A percentile compares a stretch with the other conserved stretches of the same genome.
phyloP scores from a whole-genome alignment of 2,113 vertebrate genomes.

The Mola mola region DNA sequence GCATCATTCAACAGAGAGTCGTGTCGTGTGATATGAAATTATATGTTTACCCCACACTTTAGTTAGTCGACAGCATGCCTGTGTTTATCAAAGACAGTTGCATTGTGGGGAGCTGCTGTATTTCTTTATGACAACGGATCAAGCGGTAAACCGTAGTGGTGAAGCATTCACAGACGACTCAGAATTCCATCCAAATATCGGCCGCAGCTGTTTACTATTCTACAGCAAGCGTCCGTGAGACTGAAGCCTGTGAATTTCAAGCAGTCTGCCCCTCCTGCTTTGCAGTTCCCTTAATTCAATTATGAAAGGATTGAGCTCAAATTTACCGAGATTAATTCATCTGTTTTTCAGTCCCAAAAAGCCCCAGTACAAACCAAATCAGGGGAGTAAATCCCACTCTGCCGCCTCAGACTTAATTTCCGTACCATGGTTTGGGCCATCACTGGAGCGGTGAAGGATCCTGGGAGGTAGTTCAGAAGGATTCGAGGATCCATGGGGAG shows the following conservation, averaged over 20 bases:
- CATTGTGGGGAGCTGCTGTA: not conserved
- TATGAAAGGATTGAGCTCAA: not conserved
- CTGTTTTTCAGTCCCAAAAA: not conserved
- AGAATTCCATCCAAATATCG: conserved; percentile 12
- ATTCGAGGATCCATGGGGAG: conserved; percentile 84
- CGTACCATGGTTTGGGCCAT: conserved; percentile 85
- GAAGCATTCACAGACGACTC: conserved; percentile 27
- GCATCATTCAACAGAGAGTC: conserved; percentile 10
- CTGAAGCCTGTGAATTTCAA: conserved; percentile 3
- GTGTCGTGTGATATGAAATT: conserved; percentile 12
- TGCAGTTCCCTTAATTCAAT: not conserved
- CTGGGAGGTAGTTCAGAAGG: conserved; percentile 84
- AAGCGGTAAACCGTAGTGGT: conserved; percentile 31
- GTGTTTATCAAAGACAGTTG: conserved; percentile 29
- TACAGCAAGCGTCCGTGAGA: conserved; percentile 35
- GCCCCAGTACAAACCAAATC: not conserved
- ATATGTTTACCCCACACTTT: not conserved
- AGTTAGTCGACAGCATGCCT: conserved; percentile 1
- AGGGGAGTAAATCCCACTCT: not conserved
- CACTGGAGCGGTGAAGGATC: conserved; percentile 82
- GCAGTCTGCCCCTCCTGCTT: not conserved
- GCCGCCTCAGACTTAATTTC: not conserved
- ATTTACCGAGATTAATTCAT: not conserved
- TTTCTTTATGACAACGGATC: conserved; percentile 26
- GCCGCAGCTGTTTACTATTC: conserved; percentile 21